Evolutionary conservation across 2,888 invertebrate species (phyloP).

Genomic region (Drosophila quinaria): DNA sequence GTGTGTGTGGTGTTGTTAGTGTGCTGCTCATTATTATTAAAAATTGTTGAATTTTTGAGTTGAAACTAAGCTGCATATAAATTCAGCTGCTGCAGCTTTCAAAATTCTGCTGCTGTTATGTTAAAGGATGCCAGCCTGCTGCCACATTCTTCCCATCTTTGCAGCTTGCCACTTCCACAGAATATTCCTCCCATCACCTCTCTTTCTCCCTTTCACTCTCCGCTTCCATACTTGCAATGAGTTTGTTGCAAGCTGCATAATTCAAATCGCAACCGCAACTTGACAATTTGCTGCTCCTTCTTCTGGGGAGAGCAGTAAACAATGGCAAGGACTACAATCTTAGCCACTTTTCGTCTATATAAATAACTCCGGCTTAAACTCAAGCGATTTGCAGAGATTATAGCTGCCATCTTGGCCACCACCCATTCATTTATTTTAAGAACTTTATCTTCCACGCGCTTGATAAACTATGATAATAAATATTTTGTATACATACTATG

Average conservation of each 20-base stretch:
- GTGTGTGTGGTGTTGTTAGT: slow-evolving; percentile 34
- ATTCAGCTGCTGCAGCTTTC: slow-evolving; percentile 68
- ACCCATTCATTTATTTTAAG: slow-evolving; percentile 2
- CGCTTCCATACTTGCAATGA: background rate
- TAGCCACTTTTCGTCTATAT: too few relatives aligned
- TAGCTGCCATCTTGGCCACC: slow-evolving; percentile 46
- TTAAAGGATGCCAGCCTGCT: slow-evolving; percentile 53
- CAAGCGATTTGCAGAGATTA: slow-evolving; percentile 61
- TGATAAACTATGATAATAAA: slow-evolving; percentile 5
- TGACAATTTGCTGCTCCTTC: slow-evolving; percentile 73
- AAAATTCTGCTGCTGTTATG: slow-evolving; percentile 56
- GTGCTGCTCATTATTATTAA: slow-evolving; percentile 78
- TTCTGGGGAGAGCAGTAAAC: slow-evolving; percentile 30
- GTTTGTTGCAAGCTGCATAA: slow-evolving; percentile 61
- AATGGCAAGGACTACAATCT: too few relatives aligned
- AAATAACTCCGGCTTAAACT: slow-evolving; percentile 47
- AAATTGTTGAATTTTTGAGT: slow-evolving; percentile 80
- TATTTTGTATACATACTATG: background rate
- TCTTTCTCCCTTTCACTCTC: background rate
- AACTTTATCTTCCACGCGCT: slow-evolving; percentile 4
- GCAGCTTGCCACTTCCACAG: slow-evolving; percentile 6
- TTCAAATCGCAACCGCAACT: slow-evolving; percentile 80
- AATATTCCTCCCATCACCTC: slow-evolving; percentile 3
- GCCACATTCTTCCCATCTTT: slow-evolving; percentile 16
- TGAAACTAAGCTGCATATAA: slow-evolving; percentile 81